Evolutionary conservation across 2,888 invertebrate genomes (phyloP), one percentile per base, ranked within the genome.

Genomic region (Eristalis tenax): DNA sequence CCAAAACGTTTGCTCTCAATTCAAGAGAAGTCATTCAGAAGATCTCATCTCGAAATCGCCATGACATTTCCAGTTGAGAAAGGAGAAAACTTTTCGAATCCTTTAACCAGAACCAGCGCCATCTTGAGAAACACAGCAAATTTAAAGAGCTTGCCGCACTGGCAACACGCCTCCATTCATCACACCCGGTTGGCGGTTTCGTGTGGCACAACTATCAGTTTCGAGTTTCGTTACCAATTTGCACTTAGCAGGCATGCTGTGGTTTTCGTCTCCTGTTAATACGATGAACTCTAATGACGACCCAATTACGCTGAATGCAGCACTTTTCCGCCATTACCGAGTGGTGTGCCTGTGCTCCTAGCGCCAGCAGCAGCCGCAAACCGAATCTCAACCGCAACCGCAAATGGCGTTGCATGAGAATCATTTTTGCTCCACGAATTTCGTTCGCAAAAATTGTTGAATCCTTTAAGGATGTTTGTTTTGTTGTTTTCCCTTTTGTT

Each of bases 231-330:
- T 23, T 59, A 59, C 26, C 26, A 59, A 59, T 59, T 59, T 28
- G 59, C 59, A 59, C 59, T 59, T 28, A 59, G 59, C 59, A 15
- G 23, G 59, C 59, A 6, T 59, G 59, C 59, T 59, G 59, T 15
- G 59, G 26, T 28, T 59, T 59, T 28, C 59, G 23, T 50, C 18
- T 59, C 15, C 15, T 26, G 59, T 59, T 23, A 28, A 59, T 59
- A 26, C 26, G 59, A 28, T 59, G 26, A 59, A 26, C 26, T 59
- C 59, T 59, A 59, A 59, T 59, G 59, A 59, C 59, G 23, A 28
- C 59, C 26, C 59, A 59, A 59, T 59, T 23, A 59, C 50, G 50
- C 13, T 59, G 59, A 59, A 28, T 59, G 59, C 59, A 59, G 50
- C 50, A 50, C 50, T 50, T 50, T 50, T 18, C 8, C 50, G 50